phyloP scores from a whole-genome alignment of 2,888 invertebrate species.

The Hyalella azteca region DNA sequence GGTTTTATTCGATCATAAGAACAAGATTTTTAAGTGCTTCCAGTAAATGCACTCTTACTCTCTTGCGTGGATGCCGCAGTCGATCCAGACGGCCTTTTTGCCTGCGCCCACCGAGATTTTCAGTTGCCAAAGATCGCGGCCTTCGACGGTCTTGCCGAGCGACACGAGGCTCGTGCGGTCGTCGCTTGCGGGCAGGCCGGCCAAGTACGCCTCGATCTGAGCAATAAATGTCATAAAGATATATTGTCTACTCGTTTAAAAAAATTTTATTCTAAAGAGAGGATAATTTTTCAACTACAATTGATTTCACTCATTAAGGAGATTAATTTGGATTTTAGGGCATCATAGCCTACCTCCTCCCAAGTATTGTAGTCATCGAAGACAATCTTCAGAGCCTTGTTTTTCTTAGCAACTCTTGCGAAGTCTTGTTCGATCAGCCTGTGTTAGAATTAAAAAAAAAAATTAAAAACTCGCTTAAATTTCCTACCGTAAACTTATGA shows the following conservation, averaged over 20 bases:
- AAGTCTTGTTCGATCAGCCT: slow-evolving; percentile 14
- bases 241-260: too few species aligned
- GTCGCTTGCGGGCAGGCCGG: slow-evolving; percentile 12
- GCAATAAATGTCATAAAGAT: background rate
- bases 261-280: too few species aligned
- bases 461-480: too few species aligned
- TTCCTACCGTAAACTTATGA: too few species aligned
- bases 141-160: slow-evolving; percentile 30
- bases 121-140: slow-evolving; percentile 41
- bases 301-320: too few species aligned
- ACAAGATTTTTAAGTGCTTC: background rate
- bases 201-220: slow-evolving; percentile 35
- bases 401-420: background rate
- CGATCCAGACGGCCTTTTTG: slow-evolving; percentile 60
- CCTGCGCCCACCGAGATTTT: slow-evolving; percentile 39
- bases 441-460: too few species aligned
- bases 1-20: too few species aligned
- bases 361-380: slow-evolving; percentile 8
- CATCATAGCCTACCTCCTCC: background rate
- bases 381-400: background rate
- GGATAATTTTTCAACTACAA: too few species aligned
- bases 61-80: slow-evolving; percentile 64
- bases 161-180: slow-evolving; percentile 24
- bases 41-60: slow-evolving; percentile 62
- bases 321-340: too few species aligned